Percentiles rank a stretch among this genome's conserved stretches.
Evolutionary conservation across 2,113 vertebrate species (phyloP).

Genomic region (Nannobrachium achirus): DNA sequence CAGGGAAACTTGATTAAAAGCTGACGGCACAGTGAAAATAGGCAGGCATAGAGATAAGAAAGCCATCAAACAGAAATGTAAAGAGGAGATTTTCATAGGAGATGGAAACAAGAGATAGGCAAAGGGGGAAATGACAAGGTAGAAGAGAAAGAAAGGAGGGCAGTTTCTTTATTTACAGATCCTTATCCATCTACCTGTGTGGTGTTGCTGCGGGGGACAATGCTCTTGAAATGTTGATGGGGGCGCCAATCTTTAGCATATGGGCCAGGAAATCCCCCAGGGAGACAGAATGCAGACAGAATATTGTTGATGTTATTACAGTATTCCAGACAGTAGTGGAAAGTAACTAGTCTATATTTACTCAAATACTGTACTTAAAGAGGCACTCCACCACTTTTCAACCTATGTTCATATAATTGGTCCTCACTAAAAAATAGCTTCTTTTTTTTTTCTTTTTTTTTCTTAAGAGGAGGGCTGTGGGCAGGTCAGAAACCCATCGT

Average conservation of each 20-base stretch:
- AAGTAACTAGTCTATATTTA: too few relatives aligned
- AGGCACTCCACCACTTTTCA: too few relatives aligned
- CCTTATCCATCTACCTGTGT: slow-evolving; percentile 27
- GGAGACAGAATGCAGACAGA: slow-evolving; percentile 13
- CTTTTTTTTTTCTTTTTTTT: too few relatives aligned
- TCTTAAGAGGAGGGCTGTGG: too few relatives aligned
- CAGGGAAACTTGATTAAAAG: slow-evolving; percentile 7
- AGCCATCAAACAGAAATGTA: slow-evolving; percentile 21
- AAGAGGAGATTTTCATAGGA: slow-evolving; percentile 7
- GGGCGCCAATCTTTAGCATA: not conserved
- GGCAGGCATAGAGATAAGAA: slow-evolving; percentile 11
- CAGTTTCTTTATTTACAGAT: slow-evolving; percentile 29
- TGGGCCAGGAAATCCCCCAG: not conserved
- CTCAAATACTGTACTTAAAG: too few relatives aligned
- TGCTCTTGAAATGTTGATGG: slow-evolving; percentile 32
- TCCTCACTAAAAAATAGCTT: too few relatives aligned
- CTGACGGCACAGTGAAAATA: slow-evolving; percentile 18
- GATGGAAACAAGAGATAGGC: slow-evolving; percentile 22
- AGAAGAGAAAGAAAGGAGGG: not conserved
- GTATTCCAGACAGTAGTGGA: not conserved
- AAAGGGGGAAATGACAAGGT: not conserved
- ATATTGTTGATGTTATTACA: not conserved
- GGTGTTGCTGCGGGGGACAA: not conserved
- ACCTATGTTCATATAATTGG: too few relatives aligned
- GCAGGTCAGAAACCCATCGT: too few relatives aligned